Conservation (phyloP, 2,113 vertebrate species). For the Coptodon rendalli region DNA sequence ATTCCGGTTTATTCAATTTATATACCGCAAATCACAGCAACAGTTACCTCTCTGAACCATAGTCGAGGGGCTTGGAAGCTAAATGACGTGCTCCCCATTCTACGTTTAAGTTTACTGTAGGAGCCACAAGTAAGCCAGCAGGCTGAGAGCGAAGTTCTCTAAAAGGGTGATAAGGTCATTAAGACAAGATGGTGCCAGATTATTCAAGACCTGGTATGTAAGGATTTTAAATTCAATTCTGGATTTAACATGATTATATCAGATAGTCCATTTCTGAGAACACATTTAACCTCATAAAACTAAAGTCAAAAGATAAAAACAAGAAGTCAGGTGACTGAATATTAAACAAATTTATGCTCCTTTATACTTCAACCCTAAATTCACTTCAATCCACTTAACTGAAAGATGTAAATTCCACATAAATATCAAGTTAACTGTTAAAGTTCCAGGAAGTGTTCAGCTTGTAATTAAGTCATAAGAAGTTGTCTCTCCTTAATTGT, state of each 20-base stretch:
- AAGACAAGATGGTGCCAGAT: background rate
- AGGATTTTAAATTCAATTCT: background rate
- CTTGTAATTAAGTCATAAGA: background rate
- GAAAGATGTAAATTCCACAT: background rate
- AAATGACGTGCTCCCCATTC: background rate
- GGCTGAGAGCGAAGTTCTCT: background rate
- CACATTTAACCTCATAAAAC: background rate
- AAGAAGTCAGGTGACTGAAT: background rate
- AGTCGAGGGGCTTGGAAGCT: background rate
- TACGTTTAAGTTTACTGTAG: background rate
- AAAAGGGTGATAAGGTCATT: background rate
- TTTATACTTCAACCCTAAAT: background rate
- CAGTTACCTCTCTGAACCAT: background rate
- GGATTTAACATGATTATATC: background rate
- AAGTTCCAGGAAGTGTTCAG: background rate
- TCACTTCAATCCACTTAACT: background rate
- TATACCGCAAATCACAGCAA: background rate
- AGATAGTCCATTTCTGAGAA: background rate
- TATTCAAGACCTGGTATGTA: background rate
- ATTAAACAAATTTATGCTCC: background rate
- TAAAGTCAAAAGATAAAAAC: background rate
- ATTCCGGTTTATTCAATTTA: background rate
- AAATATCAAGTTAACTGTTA: background rate
- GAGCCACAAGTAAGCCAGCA: background rate
- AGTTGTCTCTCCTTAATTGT: background rate